Conservation (phyloP, 2,797 vertebrate genomes). For the Poecilia picta region DNA sequence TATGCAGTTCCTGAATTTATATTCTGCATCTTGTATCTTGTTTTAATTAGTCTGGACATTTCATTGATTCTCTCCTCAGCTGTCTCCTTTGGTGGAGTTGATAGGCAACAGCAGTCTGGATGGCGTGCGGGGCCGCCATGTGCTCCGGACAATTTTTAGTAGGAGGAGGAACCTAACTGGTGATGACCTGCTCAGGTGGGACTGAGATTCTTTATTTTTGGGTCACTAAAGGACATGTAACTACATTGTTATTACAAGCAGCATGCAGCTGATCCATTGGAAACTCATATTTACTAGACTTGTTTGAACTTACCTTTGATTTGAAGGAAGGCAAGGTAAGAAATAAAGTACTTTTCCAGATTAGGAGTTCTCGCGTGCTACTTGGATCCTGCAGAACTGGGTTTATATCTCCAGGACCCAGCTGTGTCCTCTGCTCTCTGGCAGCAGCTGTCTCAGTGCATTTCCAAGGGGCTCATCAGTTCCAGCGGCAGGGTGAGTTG, state of each 20-base stretch:
- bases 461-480: constrained; percentile 83
- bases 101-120: constrained; percentile 87
- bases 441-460: constrained; percentile 85
- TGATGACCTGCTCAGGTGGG: constrained; percentile 82
- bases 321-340: constrained; percentile 6
- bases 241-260: background rate
- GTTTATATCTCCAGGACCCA: constrained; percentile 75
- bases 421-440: constrained; percentile 78
- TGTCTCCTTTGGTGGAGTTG: constrained; percentile 84
- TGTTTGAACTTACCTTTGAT: constrained; percentile 1
- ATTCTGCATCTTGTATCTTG: background rate
- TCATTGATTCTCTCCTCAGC: constrained; percentile 67
- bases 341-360: constrained; percentile 65
- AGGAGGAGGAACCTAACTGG: constrained; percentile 80
- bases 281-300: background rate
- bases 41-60: constrained; percentile 4
- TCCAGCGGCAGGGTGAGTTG: constrained; percentile 81
- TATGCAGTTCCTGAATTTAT: background rate
- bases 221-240: background rate
- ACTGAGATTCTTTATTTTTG: background rate
- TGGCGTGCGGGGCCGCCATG: constrained; percentile 84
- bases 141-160: constrained; percentile 84
- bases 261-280: background rate
- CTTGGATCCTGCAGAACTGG: constrained; percentile 84
- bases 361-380: constrained; percentile 87